phyloP scores from a whole-genome alignment of 2,797 vertebrate species.

The Ceyx erithaca region DNA sequence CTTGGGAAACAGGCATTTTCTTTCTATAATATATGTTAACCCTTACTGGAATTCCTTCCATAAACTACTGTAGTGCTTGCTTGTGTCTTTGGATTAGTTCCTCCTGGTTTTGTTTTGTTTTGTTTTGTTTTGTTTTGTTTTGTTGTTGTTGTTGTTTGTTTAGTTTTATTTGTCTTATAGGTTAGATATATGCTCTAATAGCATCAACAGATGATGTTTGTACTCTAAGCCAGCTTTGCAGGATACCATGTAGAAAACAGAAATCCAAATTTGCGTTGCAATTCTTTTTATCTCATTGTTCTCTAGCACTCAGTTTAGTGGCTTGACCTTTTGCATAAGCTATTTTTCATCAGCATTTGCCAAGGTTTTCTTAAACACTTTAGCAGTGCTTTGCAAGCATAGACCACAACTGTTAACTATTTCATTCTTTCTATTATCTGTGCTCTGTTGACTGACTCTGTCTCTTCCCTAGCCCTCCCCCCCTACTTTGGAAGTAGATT shows the following conservation, averaged over 20 bases:
- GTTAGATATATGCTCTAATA: slow-evolving; percentile 9
- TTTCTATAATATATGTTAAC: not conserved
- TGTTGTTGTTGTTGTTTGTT: slow-evolving; percentile 28
- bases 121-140: no score
- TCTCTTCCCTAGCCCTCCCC: no score
- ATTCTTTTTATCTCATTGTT: slow-evolving; percentile 44
- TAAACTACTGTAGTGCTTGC: not conserved
- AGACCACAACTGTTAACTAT: slow-evolving; percentile 34
- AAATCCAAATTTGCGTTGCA: slow-evolving; percentile 7
- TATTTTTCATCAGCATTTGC: slow-evolving; percentile 58
- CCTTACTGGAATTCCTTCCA: not conserved
- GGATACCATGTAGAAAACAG: slow-evolving; percentile 43
- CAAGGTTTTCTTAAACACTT: slow-evolving; percentile 61
- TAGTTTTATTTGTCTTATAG: slow-evolving; percentile 23
- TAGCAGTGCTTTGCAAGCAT: slow-evolving; percentile 20
- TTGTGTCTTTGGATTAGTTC: slow-evolving; percentile 6
- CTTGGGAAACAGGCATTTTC: not conserved
- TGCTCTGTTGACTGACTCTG: not conserved
- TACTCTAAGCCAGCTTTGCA: not conserved
- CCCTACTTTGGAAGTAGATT: not conserved
- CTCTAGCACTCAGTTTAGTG: slow-evolving; percentile 35
- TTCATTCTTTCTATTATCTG: slow-evolving; percentile 18
- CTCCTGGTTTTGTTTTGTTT: not conserved
- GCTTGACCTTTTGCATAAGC: slow-evolving; percentile 62
- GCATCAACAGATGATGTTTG: not conserved